Evolutionary conservation across 2,113 vertebrate genomes (phyloP), one percentile per base, ranked within the genome.

Genomic region (Echinops telfairi): DNA sequence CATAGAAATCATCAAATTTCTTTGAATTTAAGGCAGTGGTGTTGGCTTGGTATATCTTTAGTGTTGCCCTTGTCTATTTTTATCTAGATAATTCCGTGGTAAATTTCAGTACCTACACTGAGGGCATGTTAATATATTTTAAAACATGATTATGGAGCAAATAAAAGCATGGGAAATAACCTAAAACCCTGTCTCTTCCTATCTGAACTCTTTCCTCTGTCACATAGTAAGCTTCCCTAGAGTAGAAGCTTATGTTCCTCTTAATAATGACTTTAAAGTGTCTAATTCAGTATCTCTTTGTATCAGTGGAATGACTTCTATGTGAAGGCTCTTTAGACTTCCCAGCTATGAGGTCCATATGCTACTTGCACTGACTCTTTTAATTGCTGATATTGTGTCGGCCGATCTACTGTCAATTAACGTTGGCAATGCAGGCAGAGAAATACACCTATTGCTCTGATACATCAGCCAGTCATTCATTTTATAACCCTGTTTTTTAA

Each of bases 221-320:
- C 70, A 20, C 62, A n/a, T 27, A 88, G 96, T 94, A 95, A 94
- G 91, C 89, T 96, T 97, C 95, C 96, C 91, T 96, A 84, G 95
- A 97, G 87, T 64, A 88, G 98, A 97, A 99, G 98, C 98, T 99
- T 99, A 98, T 99, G 99, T 98, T 98, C 98, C 98, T 98, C 98
- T 98, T 98, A 98, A 98, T 99, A 99, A 99, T 98, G 98, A 98
- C 98, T 98, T 98, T 98, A 98, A 98, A 98, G 98, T 98, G 98
- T 98, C 98, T 98, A 99, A 98, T 99, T 98, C 98, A 98, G 98
- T 98, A 98, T 98, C 98, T 98, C 90, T 97, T 96, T 91, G 88
- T 90, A 87, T 92, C 95, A 82, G 33, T 94, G 94, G 95, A 97
- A 96, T 95, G 96, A 95, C 87, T 97, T 98, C 97, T 97, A 66